Percentiles rank a stretch among this genome's conserved stretches.
Evolutionary conservation across 2,797 vertebrate species (phyloP).

Genomic region (Syngnathus acus): DNA sequence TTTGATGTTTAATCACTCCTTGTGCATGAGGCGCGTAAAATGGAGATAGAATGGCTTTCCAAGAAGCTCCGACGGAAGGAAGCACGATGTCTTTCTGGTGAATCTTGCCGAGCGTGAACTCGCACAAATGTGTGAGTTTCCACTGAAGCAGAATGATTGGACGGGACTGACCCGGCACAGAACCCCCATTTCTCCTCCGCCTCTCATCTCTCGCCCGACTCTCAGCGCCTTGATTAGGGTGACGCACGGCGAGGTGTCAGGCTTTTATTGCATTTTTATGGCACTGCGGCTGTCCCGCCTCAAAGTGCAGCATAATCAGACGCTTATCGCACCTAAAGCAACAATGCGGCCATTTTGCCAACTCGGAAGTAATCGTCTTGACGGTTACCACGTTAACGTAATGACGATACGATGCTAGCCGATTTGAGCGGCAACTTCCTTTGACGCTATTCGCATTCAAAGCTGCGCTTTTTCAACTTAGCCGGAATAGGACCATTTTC

Average conservation of each 20-base stretch:
- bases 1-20: conserved; percentile 61
- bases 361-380: not conserved
- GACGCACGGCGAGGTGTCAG: conserved; percentile 14
- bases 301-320: conserved; percentile 26
- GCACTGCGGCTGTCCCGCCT: conserved; percentile 7
- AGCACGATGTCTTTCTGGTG: conserved; percentile 37
- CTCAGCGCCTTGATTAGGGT: conserved; percentile 15
- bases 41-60: conserved; percentile 46
- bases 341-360: not conserved
- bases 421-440: not conserved
- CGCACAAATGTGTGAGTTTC: conserved; percentile 38
- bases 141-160: conserved; percentile 41
- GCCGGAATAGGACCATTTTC: not conserved
- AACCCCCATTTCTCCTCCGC: conserved; percentile 16
- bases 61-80: conserved; percentile 47
- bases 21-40: conserved; percentile 41
- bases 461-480: not conserved
- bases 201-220: conserved; percentile 9
- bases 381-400: not conserved
- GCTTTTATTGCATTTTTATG: conserved; percentile 11
- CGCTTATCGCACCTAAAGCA: conserved; percentile 14
- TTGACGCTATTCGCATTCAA: not conserved
- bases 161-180: conserved; percentile 25
- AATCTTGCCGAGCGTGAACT: conserved; percentile 40
- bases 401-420: not conserved